Evolutionary conservation across 2,113 vertebrate species (phyloP).

Genomic region (Ornithorhynchus anatinus): DNA sequence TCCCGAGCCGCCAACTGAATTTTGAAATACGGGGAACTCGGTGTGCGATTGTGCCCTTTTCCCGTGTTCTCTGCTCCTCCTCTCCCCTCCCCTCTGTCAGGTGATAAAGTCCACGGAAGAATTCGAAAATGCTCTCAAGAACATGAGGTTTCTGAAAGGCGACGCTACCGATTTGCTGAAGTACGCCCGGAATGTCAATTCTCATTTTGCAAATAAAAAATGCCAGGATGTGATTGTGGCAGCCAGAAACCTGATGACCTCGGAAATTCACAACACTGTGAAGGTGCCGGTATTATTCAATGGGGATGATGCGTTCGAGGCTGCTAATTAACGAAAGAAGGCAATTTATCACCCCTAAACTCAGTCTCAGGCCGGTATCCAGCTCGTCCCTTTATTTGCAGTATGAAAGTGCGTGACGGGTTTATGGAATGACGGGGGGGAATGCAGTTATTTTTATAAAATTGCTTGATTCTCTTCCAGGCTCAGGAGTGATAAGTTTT

Average conservation of each 20-base stretch:
- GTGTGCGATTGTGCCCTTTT: too few species aligned
- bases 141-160: conserved; percentile 82
- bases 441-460: neutral
- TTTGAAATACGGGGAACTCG: too few species aligned
- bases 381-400: neutral
- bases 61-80: neutral
- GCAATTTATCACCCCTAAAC: neutral
- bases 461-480: neutral
- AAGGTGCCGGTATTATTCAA: conserved; percentile 71
- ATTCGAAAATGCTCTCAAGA: conserved; percentile 87
- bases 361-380: neutral
- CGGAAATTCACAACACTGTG: conserved; percentile 94
- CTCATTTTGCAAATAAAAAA: conserved; percentile 95
- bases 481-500: neutral
- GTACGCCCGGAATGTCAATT: conserved; percentile 89
- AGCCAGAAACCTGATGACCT: conserved; percentile 93
- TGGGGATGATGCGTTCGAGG: neutral
- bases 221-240: conserved; percentile 93
- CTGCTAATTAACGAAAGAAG: neutral
- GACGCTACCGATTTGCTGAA: conserved; percentile 87
- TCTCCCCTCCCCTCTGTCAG: conserved; percentile 64
- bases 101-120: conserved; percentile 91
- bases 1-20: too few species aligned
- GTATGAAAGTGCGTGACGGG: neutral
- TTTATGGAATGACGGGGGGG: neutral